Conservation (phyloP, 2,888 invertebrate species). For the Mesorhabditis spiculigera region DNA sequence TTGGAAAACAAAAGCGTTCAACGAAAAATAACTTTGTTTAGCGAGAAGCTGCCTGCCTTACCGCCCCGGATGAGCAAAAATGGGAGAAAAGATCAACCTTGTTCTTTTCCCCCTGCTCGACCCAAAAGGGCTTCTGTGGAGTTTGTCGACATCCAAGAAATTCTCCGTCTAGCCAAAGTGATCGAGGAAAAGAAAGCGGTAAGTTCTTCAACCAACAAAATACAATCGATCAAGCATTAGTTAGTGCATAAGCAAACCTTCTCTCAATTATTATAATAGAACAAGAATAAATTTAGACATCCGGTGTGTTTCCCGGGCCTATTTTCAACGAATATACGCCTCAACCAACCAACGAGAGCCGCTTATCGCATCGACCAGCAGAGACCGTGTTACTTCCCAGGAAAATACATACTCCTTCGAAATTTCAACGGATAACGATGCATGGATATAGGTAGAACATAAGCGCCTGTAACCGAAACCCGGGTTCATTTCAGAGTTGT, state of each 20-base stretch:
- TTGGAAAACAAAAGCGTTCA: too few relatives aligned
- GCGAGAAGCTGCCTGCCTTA: neutral
- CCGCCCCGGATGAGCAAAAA: neutral
- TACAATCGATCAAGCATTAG: too few relatives aligned
- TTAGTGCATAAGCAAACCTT: too few relatives aligned
- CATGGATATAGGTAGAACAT: neutral
- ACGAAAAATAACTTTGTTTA: neutral
- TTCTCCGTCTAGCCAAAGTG: neutral
- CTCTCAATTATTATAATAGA: neutral
- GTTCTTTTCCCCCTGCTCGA: neutral
- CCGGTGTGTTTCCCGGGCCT: neutral
- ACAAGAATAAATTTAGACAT: neutral
- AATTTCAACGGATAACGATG: neutral
- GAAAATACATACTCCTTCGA: neutral
- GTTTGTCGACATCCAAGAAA: constrained; percentile 6
- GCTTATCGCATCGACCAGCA: neutral
- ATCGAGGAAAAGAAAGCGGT: neutral
- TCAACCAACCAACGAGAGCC: neutral
- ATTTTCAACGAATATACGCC: constrained; percentile 2
- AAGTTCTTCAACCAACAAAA: too few relatives aligned
- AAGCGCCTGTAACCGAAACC: too few relatives aligned
- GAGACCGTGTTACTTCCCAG: neutral
- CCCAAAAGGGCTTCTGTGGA: neutral
- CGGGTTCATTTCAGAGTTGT: neutral
- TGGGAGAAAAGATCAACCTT: neutral